Evolutionary conservation across 2,113 vertebrate genomes (phyloP).

Genomic region (Larimichthys crocea): DNA sequence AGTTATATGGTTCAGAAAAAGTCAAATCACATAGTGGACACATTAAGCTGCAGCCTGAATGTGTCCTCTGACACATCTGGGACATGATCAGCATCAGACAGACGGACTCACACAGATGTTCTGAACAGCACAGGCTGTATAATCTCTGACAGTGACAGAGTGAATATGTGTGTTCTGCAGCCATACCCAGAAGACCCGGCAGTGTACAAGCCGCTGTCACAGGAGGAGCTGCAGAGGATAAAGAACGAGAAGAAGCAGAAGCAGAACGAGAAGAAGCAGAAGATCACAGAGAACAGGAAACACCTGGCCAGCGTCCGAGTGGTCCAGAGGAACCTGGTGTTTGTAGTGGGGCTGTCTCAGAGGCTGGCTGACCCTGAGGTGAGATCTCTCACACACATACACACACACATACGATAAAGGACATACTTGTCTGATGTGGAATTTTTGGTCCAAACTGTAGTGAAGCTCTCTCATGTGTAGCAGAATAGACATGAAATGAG

Average conservation of each 20-base stretch:
- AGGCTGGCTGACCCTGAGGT: conserved; percentile 23
- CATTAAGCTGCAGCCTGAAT: not conserved
- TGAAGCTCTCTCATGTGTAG: not conserved
- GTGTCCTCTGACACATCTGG: too few relatives aligned
- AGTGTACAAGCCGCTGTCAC: conserved; percentile 93
- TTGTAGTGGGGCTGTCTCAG: conserved; percentile 16
- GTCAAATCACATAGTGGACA: not conserved
- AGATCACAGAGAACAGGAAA: conserved; percentile 95
- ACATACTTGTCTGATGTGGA: not conserved
- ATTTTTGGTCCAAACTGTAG: not conserved
- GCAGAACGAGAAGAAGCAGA: conserved; percentile 94
- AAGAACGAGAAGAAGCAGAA: conserved; percentile 90
- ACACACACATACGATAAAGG: not conserved
- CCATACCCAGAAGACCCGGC: conserved; percentile 95
- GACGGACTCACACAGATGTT: not conserved
- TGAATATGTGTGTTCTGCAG: conserved; percentile 68
- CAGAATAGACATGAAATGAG: not conserved
- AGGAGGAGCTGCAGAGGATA: conserved; percentile 95
- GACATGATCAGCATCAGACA: not conserved
- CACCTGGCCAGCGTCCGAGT: conserved; percentile 93
- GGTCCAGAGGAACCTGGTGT: conserved; percentile 91
- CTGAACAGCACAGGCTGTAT: not conserved
- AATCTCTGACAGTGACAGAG: not conserved
- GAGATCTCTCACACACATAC: not conserved
- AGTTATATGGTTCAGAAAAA: too few relatives aligned